These are phyloP conservation scores for Cnemophilus loriae DNA, from an alignment of 2,113 vertebrate genomes.

Conservation along the genomic window DNA sequence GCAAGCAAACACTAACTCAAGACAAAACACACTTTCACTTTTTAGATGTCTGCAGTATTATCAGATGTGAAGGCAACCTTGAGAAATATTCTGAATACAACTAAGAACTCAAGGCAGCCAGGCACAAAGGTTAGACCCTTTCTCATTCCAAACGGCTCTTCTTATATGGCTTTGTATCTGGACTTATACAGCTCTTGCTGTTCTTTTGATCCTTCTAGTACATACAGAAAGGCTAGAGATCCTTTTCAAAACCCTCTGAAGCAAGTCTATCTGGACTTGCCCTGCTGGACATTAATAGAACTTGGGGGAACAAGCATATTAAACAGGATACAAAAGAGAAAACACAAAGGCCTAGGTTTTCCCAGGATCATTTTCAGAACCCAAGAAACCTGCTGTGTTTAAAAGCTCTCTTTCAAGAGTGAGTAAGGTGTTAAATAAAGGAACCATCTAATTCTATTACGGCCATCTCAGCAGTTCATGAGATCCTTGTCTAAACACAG, in stretches of 20 bases:
- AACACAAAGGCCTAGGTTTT: background rate
- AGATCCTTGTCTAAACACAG: conserved; percentile 28
- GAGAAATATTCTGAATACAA: background rate
- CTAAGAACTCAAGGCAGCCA: background rate
- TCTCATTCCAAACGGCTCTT: background rate
- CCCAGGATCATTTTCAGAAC: background rate
- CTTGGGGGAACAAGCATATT: background rate
- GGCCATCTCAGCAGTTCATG: conserved; percentile 20
- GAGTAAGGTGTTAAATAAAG: conserved; percentile 10
- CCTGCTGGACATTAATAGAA: background rate
- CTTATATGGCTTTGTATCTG: background rate
- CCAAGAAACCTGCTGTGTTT: background rate
- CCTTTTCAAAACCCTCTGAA: background rate
- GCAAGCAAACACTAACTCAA: background rate
- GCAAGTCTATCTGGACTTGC: background rate
- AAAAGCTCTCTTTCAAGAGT: background rate
- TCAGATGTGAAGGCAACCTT: background rate
- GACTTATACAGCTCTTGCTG: background rate
- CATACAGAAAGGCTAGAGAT: background rate
- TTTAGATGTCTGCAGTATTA: background rate
- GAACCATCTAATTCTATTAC: background rate
- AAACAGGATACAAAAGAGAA: background rate
- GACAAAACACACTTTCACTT: background rate
- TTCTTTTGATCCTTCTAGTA: background rate
- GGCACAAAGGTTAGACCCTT: background rate